Base-by-base conservation (phyloP, 92 coral and sea anemone genomes). In the Heteractis magnifica region DNA sequence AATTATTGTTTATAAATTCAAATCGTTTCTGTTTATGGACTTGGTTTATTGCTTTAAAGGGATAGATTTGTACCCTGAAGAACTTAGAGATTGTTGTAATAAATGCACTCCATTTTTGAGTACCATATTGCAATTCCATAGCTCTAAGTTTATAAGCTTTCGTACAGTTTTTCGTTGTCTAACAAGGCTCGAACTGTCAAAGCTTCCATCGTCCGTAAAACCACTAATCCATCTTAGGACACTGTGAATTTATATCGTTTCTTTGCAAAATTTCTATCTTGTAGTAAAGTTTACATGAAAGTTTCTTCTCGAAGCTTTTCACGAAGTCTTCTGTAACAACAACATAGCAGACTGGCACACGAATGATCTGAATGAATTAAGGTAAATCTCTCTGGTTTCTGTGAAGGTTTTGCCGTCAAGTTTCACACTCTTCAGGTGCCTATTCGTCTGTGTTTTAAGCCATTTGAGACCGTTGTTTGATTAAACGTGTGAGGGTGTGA, bases 401-500 rank as follows among this genome's bases (percentile, higher is more conserved):
- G 58, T 70, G 64, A 62, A n/a, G 64, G 84, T 75, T 81, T 81
- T 74, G 56, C 48, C 65, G 68, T 60, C 79, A 23, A 58, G 14
- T 85, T 85, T 85, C 88, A 85, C 88, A 78, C 88, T 85, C 26
- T 41, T 62, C 18, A 44, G 88, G 88, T 77, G 88, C 88, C 88
- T 68, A 26, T 50, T 51, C 23, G 88, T 85, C 88, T 85, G 78
- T 74, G 88, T 14, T 21, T 68, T n/a, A 18, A 68, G 73, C 73
- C 73, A 26, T 68, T 68, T 51, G 77, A 81, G 16, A 49, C 13
- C 18, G 23, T 16, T 81, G 77, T 81, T 85, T 85, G 87, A 72
- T 78, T 83, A 78, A 86, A 77, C 77, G 73, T 87, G 88, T 87
- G 82, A 89, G 89, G 91, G 95, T 92, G 95, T 89, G 93, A 92